Conservation (phyloP, 2,888 invertebrate genomes). For the Chelonus formosanus region DNA sequence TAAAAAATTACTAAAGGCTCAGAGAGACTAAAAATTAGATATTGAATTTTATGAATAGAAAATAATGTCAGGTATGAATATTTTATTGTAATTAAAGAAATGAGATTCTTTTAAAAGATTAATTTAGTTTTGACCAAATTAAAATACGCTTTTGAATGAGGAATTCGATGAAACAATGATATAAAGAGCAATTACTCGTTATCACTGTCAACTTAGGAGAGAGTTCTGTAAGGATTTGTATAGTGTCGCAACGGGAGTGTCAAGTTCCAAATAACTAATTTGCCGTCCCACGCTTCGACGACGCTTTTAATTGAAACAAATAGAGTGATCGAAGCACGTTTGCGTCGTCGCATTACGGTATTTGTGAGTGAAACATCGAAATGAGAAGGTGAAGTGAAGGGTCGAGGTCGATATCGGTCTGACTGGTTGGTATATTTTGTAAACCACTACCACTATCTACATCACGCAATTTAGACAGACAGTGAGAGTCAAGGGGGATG, state of each 20-base stretch:
- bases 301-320: slow-evolving; percentile 58
- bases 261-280: slow-evolving; percentile 36
- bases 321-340: slow-evolving; percentile 57
- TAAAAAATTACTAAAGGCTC: too few relatives aligned
- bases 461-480: slow-evolving; percentile 15
- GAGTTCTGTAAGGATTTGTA: too few relatives aligned
- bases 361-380: slow-evolving; percentile 16
- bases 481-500: slow-evolving; percentile 33
- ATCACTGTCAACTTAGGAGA: too few relatives aligned
- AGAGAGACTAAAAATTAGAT: too few relatives aligned
- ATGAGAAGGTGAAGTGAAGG: slow-evolving; percentile 16
- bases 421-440: slow-evolving; percentile 6
- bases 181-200: too few relatives aligned
- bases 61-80: too few relatives aligned
- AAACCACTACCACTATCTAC: slow-evolving; percentile 1
- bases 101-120: too few relatives aligned
- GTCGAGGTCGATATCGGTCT: slow-evolving; percentile 25
- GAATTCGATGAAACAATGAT: too few relatives aligned
- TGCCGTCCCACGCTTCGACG: slow-evolving; percentile 28
- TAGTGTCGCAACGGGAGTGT: slow-evolving; percentile 16
- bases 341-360: slow-evolving; percentile 21
- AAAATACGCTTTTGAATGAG: too few relatives aligned
- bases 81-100: too few relatives aligned
- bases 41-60: too few relatives aligned
- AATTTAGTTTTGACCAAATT: too few relatives aligned